Base-by-base conservation (phyloP, 2,888 invertebrate genomes). In the Drymonia ruficornis region DNA sequence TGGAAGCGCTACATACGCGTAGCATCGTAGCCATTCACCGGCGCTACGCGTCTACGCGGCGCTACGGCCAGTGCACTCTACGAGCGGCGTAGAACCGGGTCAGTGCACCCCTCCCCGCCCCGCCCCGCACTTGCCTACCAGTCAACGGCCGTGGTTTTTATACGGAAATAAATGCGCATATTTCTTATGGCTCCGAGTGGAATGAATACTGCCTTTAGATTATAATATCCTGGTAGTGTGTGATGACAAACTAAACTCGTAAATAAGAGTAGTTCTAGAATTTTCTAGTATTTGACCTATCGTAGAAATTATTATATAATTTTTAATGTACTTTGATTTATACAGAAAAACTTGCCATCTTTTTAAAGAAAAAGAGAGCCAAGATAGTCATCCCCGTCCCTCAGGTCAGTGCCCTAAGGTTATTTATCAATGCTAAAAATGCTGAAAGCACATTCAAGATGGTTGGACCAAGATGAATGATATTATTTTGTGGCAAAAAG, bases 41-140 rank as follows among this genome's bases (percentile, higher is more conserved):
- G 59, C 52, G 63, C 72, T 73, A 77, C 77, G 74, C 64, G 70
- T 66, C 74, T 76, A 74, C 78, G 74, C 52, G 61, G 58, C 53
- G 78, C 87, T 81, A 78, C 80, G 83, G 84, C 73, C 89, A 86
- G 75, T 88, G 89, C 88, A 84, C 90, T 84, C 86, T 86, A 85
- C 87, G 83, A 57, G 53, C 78, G 70, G 53, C 53, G 66, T 62
- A 65, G 50, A 89, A 86, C 80, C 88, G 78, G 89, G 91, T 89
- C 89, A 89, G 71, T 77, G 81, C 67, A 69, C 74, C 72, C 67
- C 63, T 51, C 52, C 67, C 70, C 68, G 61, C 65, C 58, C 19
- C 50, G 59, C 56, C 48, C 53, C 56, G 59, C 55, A 28, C 55
- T 48, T 16, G 34, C 49, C 46, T 62, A 61, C 55, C 16, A 43